phyloP scores from a whole-genome alignment of 1,140 invertebrate genomes.

The Drosophila parabipectinata region DNA sequence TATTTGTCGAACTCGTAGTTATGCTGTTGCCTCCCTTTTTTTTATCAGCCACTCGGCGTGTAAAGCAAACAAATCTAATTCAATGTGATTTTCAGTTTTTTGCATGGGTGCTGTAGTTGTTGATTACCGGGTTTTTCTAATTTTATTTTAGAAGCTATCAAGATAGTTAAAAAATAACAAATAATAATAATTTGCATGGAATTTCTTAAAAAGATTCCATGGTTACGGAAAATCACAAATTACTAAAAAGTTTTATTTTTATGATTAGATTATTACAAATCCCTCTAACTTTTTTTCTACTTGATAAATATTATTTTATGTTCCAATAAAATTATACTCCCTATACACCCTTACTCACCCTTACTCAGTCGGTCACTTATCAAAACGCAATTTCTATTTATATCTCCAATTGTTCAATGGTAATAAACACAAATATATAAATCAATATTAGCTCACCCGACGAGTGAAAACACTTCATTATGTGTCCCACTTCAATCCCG shows the following conservation, averaged over 20 bases:
- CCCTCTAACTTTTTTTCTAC: no score
- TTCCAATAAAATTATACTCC: no score
- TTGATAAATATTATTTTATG: constrained; percentile 1
- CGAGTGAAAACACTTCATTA: constrained; percentile 20
- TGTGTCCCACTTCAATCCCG: constrained; percentile 26
- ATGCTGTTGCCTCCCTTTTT: constrained; percentile 7
- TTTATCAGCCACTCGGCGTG: constrained; percentile 52
- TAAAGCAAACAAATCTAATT: constrained; percentile 45
- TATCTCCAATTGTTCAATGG: constrained; percentile 22
- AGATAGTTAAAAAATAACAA: neutral
- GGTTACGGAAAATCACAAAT: no score
- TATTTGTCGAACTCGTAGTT: constrained; percentile 29
- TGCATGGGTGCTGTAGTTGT: constrained; percentile 7
- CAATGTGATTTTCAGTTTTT: constrained; percentile 36
- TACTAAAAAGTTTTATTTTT: no score
- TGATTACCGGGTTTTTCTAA: neutral
- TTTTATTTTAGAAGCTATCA: neutral
- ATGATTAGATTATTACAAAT: no score
- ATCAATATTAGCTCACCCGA: constrained; percentile 16
- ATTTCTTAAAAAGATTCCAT: no score
- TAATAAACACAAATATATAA: constrained; percentile 9
- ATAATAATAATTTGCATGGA: no score
- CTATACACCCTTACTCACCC: neutral
- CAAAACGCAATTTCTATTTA: constrained; percentile 22
- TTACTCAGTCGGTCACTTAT: neutral